Conservation (phyloP, 2,888 invertebrate genomes). For the Adelognathus sp. region DNA sequence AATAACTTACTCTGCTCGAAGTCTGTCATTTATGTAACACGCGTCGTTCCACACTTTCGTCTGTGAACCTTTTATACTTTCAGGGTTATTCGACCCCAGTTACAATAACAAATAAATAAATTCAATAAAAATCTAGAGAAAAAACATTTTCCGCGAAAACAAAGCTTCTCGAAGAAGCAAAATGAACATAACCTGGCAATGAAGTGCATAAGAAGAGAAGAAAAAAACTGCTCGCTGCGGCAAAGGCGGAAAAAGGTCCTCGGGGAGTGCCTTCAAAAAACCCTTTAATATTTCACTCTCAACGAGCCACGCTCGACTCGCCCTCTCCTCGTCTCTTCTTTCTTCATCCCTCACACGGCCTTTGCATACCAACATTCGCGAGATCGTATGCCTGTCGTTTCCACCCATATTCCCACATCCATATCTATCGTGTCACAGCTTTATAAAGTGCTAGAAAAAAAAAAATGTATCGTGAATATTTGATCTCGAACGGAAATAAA, state of each 20-base stretch:
- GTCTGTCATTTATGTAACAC: no score
- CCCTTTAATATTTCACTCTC: conserved; percentile 56
- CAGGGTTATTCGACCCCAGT: no score
- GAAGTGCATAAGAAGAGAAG: neutral
- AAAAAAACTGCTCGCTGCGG: conserved; percentile 31
- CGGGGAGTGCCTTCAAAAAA: conserved; percentile 48
- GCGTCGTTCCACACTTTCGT: no score
- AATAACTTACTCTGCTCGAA: no score
- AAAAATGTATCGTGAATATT: conserved; percentile 61
- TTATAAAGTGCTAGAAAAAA: conserved; percentile 62
- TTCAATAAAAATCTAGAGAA: no score
- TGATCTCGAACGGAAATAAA: conserved; percentile 54
- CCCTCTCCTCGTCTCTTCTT: conserved; percentile 27
- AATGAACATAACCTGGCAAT: no score
- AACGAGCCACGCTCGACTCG: conserved; percentile 35
- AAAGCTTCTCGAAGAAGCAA: neutral
- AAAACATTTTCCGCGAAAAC: no score
- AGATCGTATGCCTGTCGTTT: conserved; percentile 57
- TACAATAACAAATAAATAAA: no score
- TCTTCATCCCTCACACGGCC: conserved; percentile 29
- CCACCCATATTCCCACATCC: conserved; percentile 25
- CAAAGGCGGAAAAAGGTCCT: conserved; percentile 57
- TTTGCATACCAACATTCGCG: conserved; percentile 57
- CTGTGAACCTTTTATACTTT: no score
- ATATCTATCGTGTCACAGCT: conserved; percentile 42